Evolutionary conservation across 2,888 invertebrate species (phyloP), one percentile per base, ranked within the genome.

Genomic region (Hipparchia semele): DNA sequence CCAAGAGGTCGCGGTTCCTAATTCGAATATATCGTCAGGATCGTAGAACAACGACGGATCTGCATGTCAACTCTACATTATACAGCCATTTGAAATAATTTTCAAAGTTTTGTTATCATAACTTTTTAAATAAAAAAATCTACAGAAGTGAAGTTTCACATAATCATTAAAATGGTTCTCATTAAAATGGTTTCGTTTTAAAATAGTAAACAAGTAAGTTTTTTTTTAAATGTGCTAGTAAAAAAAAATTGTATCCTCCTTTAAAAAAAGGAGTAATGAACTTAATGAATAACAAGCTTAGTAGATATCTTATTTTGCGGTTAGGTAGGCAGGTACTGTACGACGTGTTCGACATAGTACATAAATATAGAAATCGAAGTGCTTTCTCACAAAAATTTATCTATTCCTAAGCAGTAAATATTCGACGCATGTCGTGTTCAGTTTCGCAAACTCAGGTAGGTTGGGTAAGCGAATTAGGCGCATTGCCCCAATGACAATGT

Each of bases 391-490:
- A 49, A 49, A 49, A 13, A 49, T 9, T 13, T 62, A 62, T 66
- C 65, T 53, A 53, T 53, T 53, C 53, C 23, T 59, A 64, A 64
- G 64, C 64, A 51, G 65, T 65, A 53, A 53, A 53, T 65, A 83
- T 83, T 86, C 76, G 80, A 81, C 84, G 82, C 83, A 82, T 85
- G 86, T 84, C 82, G 82, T 81, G 81, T 79, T 78, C 81, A 84
- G 85, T 91, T 91, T 91, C 90, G 89, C 89, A 91, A 91, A 88
- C 86, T 80, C 75, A 75, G 62, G 53, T 49, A 49, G 49, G 8
- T 90, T 91, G 90, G 89, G 90, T 88, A 91, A 91, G 87, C 87
- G 87, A 84, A 87, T 88, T 85, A 84, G 86, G 85, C 86, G 83
- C 84, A 82, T 83, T 84, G 82, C 81, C 83, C 85, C 86, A 87